A percentile compares a stretch with the other conserved stretches of the same genome.
Conservation (phyloP, 2,797 vertebrate genomes). For the Holocentrus rufus region DNA sequence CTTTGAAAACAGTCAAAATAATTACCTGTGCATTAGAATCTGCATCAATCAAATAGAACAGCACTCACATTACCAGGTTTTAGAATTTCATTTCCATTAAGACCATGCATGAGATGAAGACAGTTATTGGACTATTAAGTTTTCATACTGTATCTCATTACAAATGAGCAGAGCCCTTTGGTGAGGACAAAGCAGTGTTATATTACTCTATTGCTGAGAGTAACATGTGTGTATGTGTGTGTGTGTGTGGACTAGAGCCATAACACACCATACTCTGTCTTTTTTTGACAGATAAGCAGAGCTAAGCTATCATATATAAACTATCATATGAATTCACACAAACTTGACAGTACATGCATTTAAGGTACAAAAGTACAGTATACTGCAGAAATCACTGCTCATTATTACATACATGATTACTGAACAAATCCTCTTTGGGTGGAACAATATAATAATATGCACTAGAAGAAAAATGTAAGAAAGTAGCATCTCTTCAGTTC, state of each 20-base stretch:
- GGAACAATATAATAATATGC: too few relatives aligned
- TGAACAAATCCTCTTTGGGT: too few relatives aligned
- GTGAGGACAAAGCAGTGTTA: too few relatives aligned
- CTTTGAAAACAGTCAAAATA: neutral
- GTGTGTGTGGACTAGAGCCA: neutral
- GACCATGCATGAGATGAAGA: too few relatives aligned
- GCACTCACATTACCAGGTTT: neutral
- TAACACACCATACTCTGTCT: neutral
- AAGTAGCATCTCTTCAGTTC: too few relatives aligned
- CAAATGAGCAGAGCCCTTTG: neutral
- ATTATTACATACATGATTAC: neutral
- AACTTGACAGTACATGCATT: neutral
- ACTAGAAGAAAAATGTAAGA: neutral
- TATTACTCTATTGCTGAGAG: neutral
- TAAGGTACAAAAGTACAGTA: neutral
- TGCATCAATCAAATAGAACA: neutral
- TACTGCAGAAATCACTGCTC: neutral
- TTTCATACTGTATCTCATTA: too few relatives aligned
- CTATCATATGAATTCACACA: neutral
- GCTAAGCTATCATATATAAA: too few relatives aligned
- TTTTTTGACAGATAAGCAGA: slow-evolving; percentile 10
- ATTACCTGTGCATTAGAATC: neutral
- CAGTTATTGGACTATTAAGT: too few relatives aligned
- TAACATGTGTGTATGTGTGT: neutral
- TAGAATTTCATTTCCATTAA: too few relatives aligned